Evolutionary conservation across 92 coral and sea anemone genomes (phyloP), one percentile per base, ranked within the genome.

Genomic region (Umimayanthus chanpuru): DNA sequence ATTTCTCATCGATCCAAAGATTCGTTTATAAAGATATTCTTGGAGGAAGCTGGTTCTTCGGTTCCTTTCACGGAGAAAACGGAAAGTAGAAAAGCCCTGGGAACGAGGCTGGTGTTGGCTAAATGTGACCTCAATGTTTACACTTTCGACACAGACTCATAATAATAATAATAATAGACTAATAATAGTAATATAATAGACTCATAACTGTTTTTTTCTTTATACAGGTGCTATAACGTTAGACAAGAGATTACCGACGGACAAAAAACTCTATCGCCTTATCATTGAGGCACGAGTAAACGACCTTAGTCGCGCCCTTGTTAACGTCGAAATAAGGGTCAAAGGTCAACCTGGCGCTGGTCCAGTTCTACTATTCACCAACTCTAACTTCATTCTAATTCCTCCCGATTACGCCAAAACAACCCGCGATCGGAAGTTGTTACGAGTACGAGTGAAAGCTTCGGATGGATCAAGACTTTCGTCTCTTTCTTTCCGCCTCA

Each of bases 221-320:
- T 53, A 2, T 14, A 38, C 47, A 82, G 97, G 97, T 64, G 92
- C 71, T 39, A 91, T 89, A 50, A 91, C 40, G 44, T 79, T 89
- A 41, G 73, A 86, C 70, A 90, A 66, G 77, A 85, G 82, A 71
- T 91, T 89, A 21, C 23, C 92, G 32, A 21, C 80, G 39, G 86
- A 87, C 1, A 76, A 64, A 56, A 53, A 55, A 16, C 40, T 86
- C 0, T 94, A 94, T 80, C 94, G 95, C 20, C 81, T 97, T 47
- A 53, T 75, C 29, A 92, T 97, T 5, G 89, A 93, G 86, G 99
- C 98, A 8, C 93, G 94, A 26, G 77, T 93, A 26, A 88, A 92
- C 67, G 89, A 92, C 79, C 85, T 90, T 49, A 89, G 91, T 25
- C 87, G 72, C 41, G 91, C 92, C 10, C 79, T 74, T 38, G 93